Percentiles rank a stretch among this genome's conserved stretches.
These are phyloP conservation scores for Orbicella faveolata DNA, from an alignment of 64 coral and sea anemone genomes.

Conservation along the genomic window DNA sequence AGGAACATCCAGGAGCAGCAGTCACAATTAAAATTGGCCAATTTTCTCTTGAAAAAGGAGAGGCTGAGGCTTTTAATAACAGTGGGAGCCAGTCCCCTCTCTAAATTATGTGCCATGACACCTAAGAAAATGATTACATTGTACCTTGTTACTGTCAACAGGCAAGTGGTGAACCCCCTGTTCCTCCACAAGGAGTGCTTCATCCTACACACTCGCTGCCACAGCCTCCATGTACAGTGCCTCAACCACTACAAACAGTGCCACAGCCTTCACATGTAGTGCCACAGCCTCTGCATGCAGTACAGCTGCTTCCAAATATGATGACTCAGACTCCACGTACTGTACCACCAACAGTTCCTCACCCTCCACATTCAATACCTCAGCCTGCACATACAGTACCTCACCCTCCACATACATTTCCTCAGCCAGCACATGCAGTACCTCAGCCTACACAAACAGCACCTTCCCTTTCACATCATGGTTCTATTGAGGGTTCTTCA, in stretches of 20 bases:
- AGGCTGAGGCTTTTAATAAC: too few species aligned
- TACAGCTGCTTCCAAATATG: not conserved
- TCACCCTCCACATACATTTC: not conserved
- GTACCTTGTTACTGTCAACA: too few species aligned
- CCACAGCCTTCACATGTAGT: conserved; percentile 13
- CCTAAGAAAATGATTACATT: too few species aligned
- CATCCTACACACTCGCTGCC: not conserved
- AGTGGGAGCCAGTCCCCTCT: too few species aligned
- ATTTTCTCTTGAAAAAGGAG: too few species aligned
- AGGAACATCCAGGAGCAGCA: too few species aligned
- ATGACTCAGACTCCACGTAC: not conserved
- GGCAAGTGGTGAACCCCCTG: too few species aligned
- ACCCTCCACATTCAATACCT: not conserved
- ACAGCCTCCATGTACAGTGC: not conserved
- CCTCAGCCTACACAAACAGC: not conserved
- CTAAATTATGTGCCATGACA: too few species aligned
- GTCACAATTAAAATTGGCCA: too few species aligned
- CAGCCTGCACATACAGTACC: not conserved
- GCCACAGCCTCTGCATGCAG: not conserved
- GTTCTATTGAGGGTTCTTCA: not conserved
- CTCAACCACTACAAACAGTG: conserved; percentile 3
- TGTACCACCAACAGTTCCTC: not conserved
- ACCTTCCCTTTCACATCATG: not conserved
- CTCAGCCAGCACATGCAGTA: not conserved
- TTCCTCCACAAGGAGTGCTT: too few species aligned